phyloP scores from a whole-genome alignment of 2,797 vertebrate genomes.

The Gadopsis bispinosus region DNA sequence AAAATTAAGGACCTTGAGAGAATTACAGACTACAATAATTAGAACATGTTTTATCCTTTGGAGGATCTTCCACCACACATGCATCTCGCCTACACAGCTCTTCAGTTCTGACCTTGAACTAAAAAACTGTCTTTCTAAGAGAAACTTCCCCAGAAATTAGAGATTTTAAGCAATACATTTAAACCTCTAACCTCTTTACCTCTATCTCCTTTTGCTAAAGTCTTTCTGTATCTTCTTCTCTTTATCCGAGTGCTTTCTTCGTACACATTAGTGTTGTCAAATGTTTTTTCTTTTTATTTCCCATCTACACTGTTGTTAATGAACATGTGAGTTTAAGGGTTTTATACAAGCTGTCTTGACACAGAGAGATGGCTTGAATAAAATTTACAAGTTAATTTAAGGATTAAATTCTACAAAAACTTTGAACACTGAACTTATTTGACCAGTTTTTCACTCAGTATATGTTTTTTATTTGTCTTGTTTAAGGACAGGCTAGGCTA shows the following conservation, averaged over 20 bases:
- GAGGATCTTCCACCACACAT: constrained; percentile 62
- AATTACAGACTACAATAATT: constrained; percentile 81
- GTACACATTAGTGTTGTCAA: constrained; percentile 2
- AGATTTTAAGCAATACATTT: constrained; percentile 56
- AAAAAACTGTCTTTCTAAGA: constrained; percentile 53
- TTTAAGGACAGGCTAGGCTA: background rate
- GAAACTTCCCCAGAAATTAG: constrained; percentile 52
- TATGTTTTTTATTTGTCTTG: background rate
- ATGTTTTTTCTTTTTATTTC: background rate
- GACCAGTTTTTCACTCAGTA: background rate
- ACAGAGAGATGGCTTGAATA: background rate
- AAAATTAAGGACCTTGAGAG: constrained; percentile 73
- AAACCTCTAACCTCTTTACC: constrained; percentile 53
- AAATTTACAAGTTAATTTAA: background rate
- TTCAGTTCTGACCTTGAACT: constrained; percentile 78
- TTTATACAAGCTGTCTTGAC: background rate
- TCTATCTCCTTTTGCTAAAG: constrained; percentile 37
- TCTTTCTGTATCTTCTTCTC: constrained; percentile 9
- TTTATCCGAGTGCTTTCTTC: background rate
- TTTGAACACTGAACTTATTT: background rate
- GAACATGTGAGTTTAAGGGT: background rate
- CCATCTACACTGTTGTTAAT: constrained; percentile 7
- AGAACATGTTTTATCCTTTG: constrained; percentile 78
- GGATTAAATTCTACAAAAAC: background rate
- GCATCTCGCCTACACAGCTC: constrained; percentile 54